Base-by-base conservation (phyloP, 1,140 invertebrate species). In the Bombus fervidus region DNA sequence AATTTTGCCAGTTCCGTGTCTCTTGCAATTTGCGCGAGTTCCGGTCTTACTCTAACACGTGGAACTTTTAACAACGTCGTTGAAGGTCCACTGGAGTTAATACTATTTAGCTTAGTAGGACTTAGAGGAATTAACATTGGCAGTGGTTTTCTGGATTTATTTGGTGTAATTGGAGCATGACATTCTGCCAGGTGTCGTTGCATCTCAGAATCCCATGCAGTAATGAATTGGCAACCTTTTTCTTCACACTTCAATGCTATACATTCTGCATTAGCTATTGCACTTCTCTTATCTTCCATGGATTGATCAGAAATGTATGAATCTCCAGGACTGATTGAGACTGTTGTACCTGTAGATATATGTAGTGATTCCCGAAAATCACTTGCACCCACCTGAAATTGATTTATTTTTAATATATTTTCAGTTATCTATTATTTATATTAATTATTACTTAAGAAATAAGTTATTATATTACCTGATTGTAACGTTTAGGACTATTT, bases 1-100 rank as follows among this genome's bases (percentile, higher is more conserved):
- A 95, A 88, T 77, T 93, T 94, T 94, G 97, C 93, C 92, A 95
- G 95, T 92, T 96, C 96, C 18, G 93, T 95, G 72, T 96, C 95
- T 91, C 96, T 96, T 4, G 95, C 95, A 87, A 96, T 96, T 94
- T 93, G 95, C 64, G 94, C 96, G 81, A 93, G 83, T 85, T 95
- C 94, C 1, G 94, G 94, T 79, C 94, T 92, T 3, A 94, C 94
- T 31, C 94, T 91, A 10, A 94, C 93, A 0, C 92, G 91, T 22
- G 93, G 94, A 59, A 94, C 94, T 86, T 93, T 94, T 22, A 94
- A 75, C 9, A 94, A 78, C 3, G 92, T 93, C 0, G 95, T 86
- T 5, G 91, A 77, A 18, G 89, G 79, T 25, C 87, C 90, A 34
- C 71, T 62, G 12, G 79, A n/a, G 71, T 81, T 37, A 66, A 86